Percentiles rank a stretch among this genome's conserved stretches.
phyloP scores from a whole-genome alignment of 2,113 vertebrate species.

The Marmota monax region DNA sequence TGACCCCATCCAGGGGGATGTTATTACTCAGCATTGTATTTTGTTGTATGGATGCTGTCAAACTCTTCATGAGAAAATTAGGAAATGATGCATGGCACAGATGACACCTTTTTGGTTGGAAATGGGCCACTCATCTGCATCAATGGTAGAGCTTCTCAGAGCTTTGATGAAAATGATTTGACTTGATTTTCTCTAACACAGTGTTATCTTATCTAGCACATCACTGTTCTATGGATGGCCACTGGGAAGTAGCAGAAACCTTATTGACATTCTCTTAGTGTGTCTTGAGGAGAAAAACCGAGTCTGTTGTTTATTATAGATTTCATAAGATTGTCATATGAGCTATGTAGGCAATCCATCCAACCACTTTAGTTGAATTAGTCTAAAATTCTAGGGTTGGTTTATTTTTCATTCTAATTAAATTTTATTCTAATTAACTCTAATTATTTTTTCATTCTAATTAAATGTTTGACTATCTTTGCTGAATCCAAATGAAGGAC shows the following conservation, averaged over 20 bases:
- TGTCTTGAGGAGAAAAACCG: not conserved
- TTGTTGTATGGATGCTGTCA: not conserved
- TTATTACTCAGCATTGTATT: not conserved
- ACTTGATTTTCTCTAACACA: not conserved
- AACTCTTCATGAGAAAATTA: not conserved
- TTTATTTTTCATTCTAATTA: slow-evolving; percentile 1
- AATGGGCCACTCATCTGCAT: not conserved
- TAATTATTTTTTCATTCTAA: not conserved
- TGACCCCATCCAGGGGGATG: not conserved
- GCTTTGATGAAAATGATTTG: not conserved
- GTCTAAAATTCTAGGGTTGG: not conserved
- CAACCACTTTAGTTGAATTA: not conserved
- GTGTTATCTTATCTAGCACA: not conserved
- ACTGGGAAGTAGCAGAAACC: not conserved
- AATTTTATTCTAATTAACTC: not conserved
- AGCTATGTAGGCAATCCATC: not conserved
- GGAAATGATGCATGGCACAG: not conserved
- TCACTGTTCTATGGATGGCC: not conserved
- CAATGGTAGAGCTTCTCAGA: not conserved
- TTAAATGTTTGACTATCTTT: not conserved
- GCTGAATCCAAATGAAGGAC: not conserved
- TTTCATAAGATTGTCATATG: not conserved
- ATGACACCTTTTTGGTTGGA: not conserved
- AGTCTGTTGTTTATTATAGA: not conserved
- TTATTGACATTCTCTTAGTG: not conserved